Percentiles rank a stretch among this genome's conserved stretches.
phyloP scores from a whole-genome alignment of 1,140 invertebrate genomes.

The Ceratina australensis region DNA sequence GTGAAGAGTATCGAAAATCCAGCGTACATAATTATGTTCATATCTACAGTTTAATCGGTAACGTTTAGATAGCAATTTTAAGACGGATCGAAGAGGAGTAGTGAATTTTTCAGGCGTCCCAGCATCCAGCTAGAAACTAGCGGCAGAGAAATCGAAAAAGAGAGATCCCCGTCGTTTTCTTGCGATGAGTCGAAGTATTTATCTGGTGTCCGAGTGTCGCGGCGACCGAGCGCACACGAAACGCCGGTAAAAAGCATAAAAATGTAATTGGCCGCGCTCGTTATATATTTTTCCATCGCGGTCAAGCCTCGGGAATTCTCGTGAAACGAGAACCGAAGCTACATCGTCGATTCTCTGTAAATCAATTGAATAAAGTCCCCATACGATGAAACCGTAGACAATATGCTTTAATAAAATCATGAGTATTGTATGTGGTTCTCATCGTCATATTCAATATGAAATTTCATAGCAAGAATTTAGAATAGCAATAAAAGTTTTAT shows the following conservation, averaged over 20 bases:
- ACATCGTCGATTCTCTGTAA: conserved; percentile 8
- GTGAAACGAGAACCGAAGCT: background rate
- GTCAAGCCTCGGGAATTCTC: background rate
- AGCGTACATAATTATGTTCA: too few species aligned
- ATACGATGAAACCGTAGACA: too few species aligned
- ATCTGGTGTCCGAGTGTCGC: conserved; percentile 22
- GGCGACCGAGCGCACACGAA: conserved; percentile 6
- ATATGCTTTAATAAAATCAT: too few species aligned
- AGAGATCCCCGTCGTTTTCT: conserved; percentile 22
- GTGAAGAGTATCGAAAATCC: too few species aligned
- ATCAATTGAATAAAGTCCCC: too few species aligned
- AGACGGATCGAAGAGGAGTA: background rate
- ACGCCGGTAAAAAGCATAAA: conserved; percentile 20
- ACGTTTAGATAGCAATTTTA: background rate
- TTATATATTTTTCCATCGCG: conserved; percentile 17
- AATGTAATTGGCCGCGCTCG: conserved; percentile 28
- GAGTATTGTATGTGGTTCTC: too few species aligned
- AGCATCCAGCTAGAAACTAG: background rate
- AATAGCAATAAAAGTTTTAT: too few species aligned
- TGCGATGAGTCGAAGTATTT: conserved; percentile 25
- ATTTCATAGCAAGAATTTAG: too few species aligned
- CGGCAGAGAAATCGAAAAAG: conserved; percentile 20
- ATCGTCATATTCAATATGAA: too few species aligned
- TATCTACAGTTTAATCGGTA: background rate
- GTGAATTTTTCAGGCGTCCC: background rate